Evolutionary conservation across 2,113 vertebrate species (phyloP), one percentile per base, ranked within the genome.

Genomic region (Seriola dumerili): DNA sequence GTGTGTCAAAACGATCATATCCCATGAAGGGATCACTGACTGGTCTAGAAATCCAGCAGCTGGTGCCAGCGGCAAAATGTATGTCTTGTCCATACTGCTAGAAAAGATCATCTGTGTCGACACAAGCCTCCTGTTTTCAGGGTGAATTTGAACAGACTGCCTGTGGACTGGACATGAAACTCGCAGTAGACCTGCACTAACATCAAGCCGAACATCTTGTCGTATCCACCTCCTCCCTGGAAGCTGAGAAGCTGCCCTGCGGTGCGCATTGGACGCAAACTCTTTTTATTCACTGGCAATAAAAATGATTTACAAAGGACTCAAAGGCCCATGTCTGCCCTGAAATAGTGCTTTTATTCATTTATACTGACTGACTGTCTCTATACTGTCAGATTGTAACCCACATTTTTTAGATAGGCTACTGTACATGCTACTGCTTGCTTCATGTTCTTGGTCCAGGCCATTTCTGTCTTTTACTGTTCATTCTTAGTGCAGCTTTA

Each of bases 1-100:
- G 74, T 72, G 13, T 75, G 59, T 83, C 77, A 80, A 21, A 84
- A 46, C 75, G 77, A 81, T 85, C 62, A 34, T 17, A 38, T 63
- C 50, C 19, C 10, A 25, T 42, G 36, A 71, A 62, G 48, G 5
- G 76, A 34, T 46, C 19, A 11, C 34, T 21, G 63, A 55, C 74
- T 61, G 69, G 34, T 67, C 81, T 61, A 84, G 75, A 84, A 75
- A 68, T 61, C 66, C 64, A 65, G 25, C 54, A 50, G 55, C 71
- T 86, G 34, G 23, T 38, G 57, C 46, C 19, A 79, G n/a, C 25
- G 57, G 44, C 32, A 62, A 23, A 63, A 66, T 48, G 50, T 16
- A 16, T 63, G 38, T 62, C 68, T 76, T 54, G 68, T 76, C 50
- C 58, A 72, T 34, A 40, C 25, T 59, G 78, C 40, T 70, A 3